These are phyloP conservation scores for Archips crataeganus DNA, from an alignment of 2,888 invertebrate genomes.

Conservation along the genomic window DNA sequence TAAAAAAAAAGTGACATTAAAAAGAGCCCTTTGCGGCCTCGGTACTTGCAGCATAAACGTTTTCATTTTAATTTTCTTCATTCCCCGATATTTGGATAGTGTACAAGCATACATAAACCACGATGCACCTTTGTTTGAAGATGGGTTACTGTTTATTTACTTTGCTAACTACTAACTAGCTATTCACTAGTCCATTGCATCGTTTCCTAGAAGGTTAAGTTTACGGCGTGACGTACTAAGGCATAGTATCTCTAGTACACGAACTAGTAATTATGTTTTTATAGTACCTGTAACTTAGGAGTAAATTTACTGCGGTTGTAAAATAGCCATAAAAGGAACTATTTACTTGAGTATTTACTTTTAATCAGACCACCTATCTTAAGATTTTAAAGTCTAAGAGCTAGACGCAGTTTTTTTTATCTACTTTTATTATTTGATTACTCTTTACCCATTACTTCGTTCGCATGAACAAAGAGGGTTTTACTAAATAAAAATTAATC, in stretches of 20 bases:
- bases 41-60: too few species aligned
- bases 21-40: too few species aligned
- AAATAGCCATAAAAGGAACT: constrained; percentile 29
- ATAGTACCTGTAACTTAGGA: constrained; percentile 23
- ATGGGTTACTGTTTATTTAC: too few species aligned
- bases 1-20: too few species aligned
- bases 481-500: too few species aligned
- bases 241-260: not conserved
- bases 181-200: not conserved
- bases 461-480: too few species aligned
- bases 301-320: constrained; percentile 22
- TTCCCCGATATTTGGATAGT: too few species aligned
- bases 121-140: too few species aligned
- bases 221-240: not conserved
- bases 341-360: constrained; percentile 32
- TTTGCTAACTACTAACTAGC: not conserved
- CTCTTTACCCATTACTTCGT: too few species aligned
- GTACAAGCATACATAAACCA: too few species aligned
- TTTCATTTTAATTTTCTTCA: too few species aligned
- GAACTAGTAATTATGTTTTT: constrained; percentile 32
- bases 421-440: too few species aligned
- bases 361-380: constrained; percentile 27
- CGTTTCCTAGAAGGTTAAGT: constrained; percentile 1
- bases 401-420: not conserved
- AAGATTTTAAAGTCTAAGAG: constrained; percentile 20